These are phyloP conservation scores for Anhinga anhinga DNA, from an alignment of 2,113 vertebrate species.

Conservation along the genomic window DNA sequence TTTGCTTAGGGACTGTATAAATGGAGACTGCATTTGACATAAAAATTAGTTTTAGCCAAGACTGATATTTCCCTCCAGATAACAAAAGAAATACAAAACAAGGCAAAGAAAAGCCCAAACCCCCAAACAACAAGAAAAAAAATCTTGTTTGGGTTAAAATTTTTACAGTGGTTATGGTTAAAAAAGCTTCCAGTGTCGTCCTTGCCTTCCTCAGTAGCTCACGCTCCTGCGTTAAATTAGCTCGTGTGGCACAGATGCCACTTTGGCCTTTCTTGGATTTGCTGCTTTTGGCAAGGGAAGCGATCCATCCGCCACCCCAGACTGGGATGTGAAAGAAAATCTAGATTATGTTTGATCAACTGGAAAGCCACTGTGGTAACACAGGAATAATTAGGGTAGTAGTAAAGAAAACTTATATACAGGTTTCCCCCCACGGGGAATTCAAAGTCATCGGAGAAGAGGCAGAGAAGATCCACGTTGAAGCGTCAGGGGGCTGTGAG, in stretches of 20 bases:
- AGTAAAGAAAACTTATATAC: neutral
- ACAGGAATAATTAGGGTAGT: neutral
- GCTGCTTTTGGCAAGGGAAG: neutral
- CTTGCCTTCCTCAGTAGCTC: neutral
- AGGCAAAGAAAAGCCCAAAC: neutral
- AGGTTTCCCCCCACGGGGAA: neutral
- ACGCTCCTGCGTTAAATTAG: neutral
- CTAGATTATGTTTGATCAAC: neutral
- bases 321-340: neutral
- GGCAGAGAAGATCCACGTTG: rapidly evolving
- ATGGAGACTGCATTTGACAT: neutral
- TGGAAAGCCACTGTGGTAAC: neutral
- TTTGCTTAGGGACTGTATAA: neutral
- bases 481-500: neutral
- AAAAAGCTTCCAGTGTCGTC: neutral
- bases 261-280: neutral
- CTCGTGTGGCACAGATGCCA: neutral
- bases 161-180: neutral
- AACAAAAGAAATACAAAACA: neutral
- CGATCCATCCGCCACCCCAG: neutral
- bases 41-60: neutral
- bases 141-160: neutral
- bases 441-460: neutral
- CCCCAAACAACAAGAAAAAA: too few relatives aligned
- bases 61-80: neutral